Evolutionary conservation across 2,797 vertebrate genomes (phyloP).

Genomic region (Petrocephalus schoutedeni): DNA sequence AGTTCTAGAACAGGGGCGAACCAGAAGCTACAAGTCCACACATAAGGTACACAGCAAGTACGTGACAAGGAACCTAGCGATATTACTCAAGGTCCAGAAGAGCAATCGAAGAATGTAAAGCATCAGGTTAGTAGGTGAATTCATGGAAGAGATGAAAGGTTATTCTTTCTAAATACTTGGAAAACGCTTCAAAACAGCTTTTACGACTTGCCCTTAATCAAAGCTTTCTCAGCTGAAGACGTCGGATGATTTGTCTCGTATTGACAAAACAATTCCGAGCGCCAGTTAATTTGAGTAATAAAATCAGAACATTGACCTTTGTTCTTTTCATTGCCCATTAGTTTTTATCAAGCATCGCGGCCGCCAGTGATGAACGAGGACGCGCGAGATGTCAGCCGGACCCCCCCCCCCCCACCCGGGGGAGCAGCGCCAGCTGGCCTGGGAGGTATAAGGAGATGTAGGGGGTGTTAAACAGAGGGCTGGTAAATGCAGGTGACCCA

Average conservation of each 20-base stretch:
- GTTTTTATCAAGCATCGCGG: not conserved
- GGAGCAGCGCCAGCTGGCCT: not conserved
- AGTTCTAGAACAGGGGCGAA: not conserved
- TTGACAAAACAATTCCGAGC: slow-evolving; percentile 11
- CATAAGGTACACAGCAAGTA: not conserved
- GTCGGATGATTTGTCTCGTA: not conserved
- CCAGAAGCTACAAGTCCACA: not conserved
- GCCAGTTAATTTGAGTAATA: slow-evolving; percentile 9
- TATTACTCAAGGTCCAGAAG: not conserved
- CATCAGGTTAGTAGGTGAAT: not conserved
- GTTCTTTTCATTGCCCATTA: not conserved
- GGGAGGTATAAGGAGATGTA: not conserved
- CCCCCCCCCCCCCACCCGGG: not conserved
- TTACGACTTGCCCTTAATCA: not conserved
- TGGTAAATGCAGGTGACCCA: slow-evolving; percentile 1
- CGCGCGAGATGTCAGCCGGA: not conserved
- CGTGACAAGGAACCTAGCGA: not conserved
- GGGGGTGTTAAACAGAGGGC: slow-evolving; percentile 7
- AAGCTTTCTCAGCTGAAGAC: not conserved
- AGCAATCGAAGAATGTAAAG: not conserved
- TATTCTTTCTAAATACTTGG: not conserved
- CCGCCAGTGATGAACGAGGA: not conserved
- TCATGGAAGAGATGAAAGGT: not conserved
- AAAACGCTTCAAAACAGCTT: not conserved
- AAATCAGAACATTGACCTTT: slow-evolving; percentile 10